phyloP scores from a whole-genome alignment of 2,113 vertebrate species.

The Dicaeum eximium region DNA sequence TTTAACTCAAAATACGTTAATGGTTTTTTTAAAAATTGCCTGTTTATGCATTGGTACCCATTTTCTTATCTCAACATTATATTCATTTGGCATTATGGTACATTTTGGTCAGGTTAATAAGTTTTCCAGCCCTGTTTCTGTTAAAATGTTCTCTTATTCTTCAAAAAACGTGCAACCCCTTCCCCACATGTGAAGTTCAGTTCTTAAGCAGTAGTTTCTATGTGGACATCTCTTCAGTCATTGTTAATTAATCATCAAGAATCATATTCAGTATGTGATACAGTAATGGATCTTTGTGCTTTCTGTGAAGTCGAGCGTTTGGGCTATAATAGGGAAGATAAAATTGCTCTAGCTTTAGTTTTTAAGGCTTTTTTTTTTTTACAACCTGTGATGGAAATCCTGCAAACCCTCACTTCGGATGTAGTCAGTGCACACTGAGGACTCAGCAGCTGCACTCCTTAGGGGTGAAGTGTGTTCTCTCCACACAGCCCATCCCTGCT shows the following conservation, averaged over 20 bases:
- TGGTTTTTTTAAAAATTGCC: not conserved
- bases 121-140: not conserved
- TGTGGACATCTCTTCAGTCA: not conserved
- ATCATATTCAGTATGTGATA: not conserved
- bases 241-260: not conserved
- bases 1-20: not conserved
- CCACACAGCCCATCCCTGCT: fast-evolving
- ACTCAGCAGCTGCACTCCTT: fast-evolving
- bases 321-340: not conserved
- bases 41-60: not conserved
- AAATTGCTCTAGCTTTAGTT: not conserved
- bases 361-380: not conserved
- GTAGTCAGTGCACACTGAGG: too few species aligned
- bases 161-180: not conserved
- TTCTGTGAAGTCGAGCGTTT: not conserved
- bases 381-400: not conserved
- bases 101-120: not conserved
- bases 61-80: not conserved
- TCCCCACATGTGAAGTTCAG: not conserved
- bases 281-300: not conserved
- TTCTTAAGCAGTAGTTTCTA: not conserved
- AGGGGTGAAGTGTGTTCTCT: fast-evolving
- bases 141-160: not conserved
- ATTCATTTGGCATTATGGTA: not conserved
- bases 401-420: not conserved